phyloP scores from a whole-genome alignment of 2,797 vertebrate genomes.

The Apogon hyalosoma region DNA sequence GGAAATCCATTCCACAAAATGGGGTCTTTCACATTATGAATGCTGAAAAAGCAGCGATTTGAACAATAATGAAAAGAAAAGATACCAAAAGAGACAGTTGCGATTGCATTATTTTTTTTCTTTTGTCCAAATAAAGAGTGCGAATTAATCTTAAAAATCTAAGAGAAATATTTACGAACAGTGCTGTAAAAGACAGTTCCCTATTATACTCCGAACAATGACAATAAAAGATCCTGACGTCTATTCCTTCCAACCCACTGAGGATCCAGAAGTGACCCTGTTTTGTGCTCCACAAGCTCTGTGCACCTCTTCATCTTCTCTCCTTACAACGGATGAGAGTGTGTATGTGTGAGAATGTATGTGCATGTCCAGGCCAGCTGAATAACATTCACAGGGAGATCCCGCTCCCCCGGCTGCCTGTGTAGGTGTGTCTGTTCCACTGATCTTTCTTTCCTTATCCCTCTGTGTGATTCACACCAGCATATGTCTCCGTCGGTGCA shows the following conservation, averaged over 20 bases:
- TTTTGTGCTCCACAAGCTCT: constrained; percentile 74
- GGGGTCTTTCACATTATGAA: constrained; percentile 86
- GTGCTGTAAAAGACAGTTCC: constrained; percentile 81
- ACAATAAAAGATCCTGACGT: constrained; percentile 70
- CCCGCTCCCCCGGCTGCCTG: constrained; percentile 87
- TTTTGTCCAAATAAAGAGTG: constrained; percentile 76
- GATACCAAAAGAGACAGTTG: constrained; percentile 59
- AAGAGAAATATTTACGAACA: constrained; percentile 80
- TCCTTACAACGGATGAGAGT: constrained; percentile 67
- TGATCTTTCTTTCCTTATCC: constrained; percentile 40
- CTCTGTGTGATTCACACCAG: constrained; percentile 88
- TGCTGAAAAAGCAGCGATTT: constrained; percentile 80
- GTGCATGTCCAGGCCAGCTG: constrained; percentile 91
- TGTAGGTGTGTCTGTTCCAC: constrained; percentile 24
- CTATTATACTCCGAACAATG: constrained; percentile 67
- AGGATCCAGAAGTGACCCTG: constrained; percentile 78
- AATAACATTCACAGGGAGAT: constrained; percentile 89
- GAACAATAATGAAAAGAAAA: constrained; percentile 67
- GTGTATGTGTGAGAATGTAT: constrained; percentile 21
- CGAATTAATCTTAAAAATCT: constrained; percentile 73
- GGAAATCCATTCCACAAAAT: constrained; percentile 59
- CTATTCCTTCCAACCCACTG: constrained; percentile 57
- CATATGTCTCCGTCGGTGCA: constrained; percentile 98
- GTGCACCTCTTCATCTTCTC: constrained; percentile 72
- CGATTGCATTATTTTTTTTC: constrained; percentile 62